Base-by-base conservation (phyloP, 2,797 vertebrate species). In the Scarus forsteni region DNA sequence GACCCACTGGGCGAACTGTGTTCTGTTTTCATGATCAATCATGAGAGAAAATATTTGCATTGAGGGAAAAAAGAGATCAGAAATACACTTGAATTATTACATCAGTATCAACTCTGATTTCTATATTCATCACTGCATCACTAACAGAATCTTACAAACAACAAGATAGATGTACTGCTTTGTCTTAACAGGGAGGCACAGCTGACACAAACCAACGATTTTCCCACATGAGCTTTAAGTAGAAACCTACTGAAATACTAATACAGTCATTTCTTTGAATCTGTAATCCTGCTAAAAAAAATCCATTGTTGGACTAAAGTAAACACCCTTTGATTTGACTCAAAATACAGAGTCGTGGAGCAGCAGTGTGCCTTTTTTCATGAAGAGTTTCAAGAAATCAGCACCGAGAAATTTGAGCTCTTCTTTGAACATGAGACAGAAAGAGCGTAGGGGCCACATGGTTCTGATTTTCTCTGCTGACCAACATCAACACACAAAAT, bases 401-500 rank as follows among this genome's bases (percentile, higher is more conserved):
- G 27, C 39, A 70, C 40, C 34, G 60, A 57, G 74, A 79, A 63
- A 75, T 73, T 51, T 27, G 52, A 80, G 60, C 56, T 13, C 27
- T 34, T 5, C 18, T 35, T 48, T n/a, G 36, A 75, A 48, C 55
- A 40, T 0, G 8, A 52, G 42, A 62, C 40, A 65, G 39, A 50
- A 12, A 35, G 38, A 75, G 53, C n/a, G 10, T 27, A 62, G 13
- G 13, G n/a, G 13, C 55, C 80, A 81, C 56, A 52, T 81, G 77
- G 79, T 77, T 34, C 60, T 57, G 60, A 61, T 85, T 80, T 76
- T 63, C 59, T 70, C 60, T 6, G 38, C 48, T 71, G 74, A 61
- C 73, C 70, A 35, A 60, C 44, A 63, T 9, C 46, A 66, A 51
- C 51, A 43, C 36, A 42, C 12, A 66, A 55, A 44, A 13, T 58